Evolutionary conservation across 64 coral and sea anemone species (phyloP), one percentile per base, ranked within the genome.

Genomic region (Montipora foliosa): DNA sequence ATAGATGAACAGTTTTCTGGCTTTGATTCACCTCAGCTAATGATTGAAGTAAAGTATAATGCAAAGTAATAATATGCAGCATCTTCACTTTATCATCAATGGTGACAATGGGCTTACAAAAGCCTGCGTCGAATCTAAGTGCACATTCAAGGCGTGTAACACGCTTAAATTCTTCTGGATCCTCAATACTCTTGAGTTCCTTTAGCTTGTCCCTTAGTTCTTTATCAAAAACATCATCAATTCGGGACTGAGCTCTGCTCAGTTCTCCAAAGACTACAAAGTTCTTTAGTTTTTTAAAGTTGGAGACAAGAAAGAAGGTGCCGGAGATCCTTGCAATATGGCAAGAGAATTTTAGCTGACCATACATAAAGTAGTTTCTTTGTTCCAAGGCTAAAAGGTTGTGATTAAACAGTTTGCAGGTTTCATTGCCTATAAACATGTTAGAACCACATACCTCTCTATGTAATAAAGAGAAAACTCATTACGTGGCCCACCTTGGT

Each of bases 381-480:
- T 89, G 80, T 83, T 95, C 87, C 82, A 95, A 29, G 75, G 87
- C 93, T 52, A 75, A 80, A 90, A 95, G 90, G 77, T 95, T 95
- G 87, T 95, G 93, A 89, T 87, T 80, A 90, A 95, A 95, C 64
- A 84, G 19, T 84, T 90, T 95, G 84, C 87, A 68, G 58, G 46
- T 90, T 90, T 94, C 79, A 75, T 76, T 51, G 75, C 93, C 93
- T 83, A 68, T 49, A 75, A 90, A 95, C 71, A 95, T 73, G 90
- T 88, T 85, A 79, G 73, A 90, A 76, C 49, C 90, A 86, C 71
- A 82, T 82, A 95, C 80, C 76, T 95, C 93, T 89, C 90, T 91
- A 95, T 95, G 88, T 49, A 95, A 79, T 74, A 37, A 95, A 90
- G 81, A 90, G 90, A 95, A 95, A 89, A 88, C 62, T 94, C 92